Evolutionary conservation across 2,888 invertebrate genomes (phyloP), one percentile per base, ranked within the genome.

Genomic region (Euplexia lucipara): DNA sequence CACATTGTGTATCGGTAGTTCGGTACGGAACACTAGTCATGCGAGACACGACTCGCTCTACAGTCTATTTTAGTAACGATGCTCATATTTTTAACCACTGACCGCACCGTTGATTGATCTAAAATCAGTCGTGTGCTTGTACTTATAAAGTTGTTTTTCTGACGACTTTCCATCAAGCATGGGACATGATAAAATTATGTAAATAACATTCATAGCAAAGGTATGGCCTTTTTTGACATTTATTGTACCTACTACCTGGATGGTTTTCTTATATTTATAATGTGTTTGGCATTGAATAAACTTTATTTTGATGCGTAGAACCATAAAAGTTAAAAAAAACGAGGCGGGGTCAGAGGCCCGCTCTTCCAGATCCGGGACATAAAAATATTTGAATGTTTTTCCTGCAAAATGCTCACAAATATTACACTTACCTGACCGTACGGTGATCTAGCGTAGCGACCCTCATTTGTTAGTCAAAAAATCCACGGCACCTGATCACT

Each of bases 41-140:
- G 72, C 65, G 51, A 51, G 45, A 39, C 58, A 41, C 48, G 48
- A 42, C 54, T 59, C 37, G 51, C 16, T 30, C 16, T 39, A 41
- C 16, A 49, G n/a, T 56, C 58, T 73, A 73, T 76, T 76, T 76
- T 52, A 39, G 58, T 72, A 65, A 9, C 47, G 42, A 52, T 56
- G 53, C 32, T 63, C 47, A 39, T 76, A 73, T 76, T 73, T 76
- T 63, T 71, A 76, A 64, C 53, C 45, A 39, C 9, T 16, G 42
- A 61, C 14, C 16, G 16, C 41, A 32, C 20, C 6, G 39, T 26
- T 39, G 26, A 47, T 44, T 58, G 30, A 52, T 59, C 54, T 34
- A 73, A 75, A 71, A 56, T 65, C 58, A 56, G 51, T 56, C 77
- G 22, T 76, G 22, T 59, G 51, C 2, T 1, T 10, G n/a, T 32